Conservation (phyloP, 2,797 vertebrate species). For the Brachyrhaphis roseni region DNA sequence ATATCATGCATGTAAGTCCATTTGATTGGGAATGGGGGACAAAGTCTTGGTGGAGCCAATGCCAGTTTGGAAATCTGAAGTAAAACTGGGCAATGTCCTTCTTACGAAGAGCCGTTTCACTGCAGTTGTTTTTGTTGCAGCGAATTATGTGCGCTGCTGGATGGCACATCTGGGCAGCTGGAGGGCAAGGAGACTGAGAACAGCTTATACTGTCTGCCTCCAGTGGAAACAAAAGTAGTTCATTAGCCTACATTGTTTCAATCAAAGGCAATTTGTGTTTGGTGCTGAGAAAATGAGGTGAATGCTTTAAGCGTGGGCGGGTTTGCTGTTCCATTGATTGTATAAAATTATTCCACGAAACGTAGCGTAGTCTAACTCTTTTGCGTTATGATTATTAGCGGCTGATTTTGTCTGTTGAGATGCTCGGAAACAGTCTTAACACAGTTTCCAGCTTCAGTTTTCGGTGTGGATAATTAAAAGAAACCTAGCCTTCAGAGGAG, state of each 20-base stretch:
- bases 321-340: slow-evolving; percentile 53
- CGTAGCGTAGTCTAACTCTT: slow-evolving; percentile 30
- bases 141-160: slow-evolving; percentile 64
- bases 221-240: slow-evolving; percentile 63
- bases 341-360: slow-evolving; percentile 54
- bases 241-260: slow-evolving; percentile 71
- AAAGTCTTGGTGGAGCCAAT: background rate
- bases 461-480: slow-evolving; percentile 1
- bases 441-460: background rate
- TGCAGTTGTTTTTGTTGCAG: slow-evolving; percentile 44
- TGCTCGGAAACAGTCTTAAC: background rate
- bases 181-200: slow-evolving; percentile 59
- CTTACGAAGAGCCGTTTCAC: slow-evolving; percentile 28
- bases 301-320: slow-evolving; percentile 49
- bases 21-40: background rate
- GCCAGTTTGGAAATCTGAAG: slow-evolving; percentile 9
- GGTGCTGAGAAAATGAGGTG: slow-evolving; percentile 54
- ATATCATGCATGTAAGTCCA: background rate
- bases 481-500: slow-evolving; percentile 12
- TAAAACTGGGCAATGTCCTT: slow-evolving; percentile 25
- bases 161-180: slow-evolving; percentile 73
- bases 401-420: background rate
- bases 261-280: slow-evolving; percentile 68
- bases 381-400: slow-evolving; percentile 5
- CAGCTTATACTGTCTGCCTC: slow-evolving; percentile 49